Evolutionary conservation across 1,140 invertebrate genomes (phyloP), one percentile per base, ranked within the genome.

Genomic region (Drosophila lini): DNA sequence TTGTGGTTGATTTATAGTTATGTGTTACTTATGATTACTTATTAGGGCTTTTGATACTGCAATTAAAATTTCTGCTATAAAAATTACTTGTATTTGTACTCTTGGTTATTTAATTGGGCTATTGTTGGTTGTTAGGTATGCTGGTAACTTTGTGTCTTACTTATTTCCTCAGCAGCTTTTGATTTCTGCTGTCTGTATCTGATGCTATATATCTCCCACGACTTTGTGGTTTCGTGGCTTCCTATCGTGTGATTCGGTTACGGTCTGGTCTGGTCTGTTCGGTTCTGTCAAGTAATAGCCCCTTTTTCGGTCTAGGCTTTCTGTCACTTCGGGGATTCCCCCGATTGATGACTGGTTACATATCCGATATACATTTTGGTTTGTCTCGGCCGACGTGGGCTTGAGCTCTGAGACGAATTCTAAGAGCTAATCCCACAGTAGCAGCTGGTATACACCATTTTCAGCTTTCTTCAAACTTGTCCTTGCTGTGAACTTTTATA

Each of bases 31-130:
- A 65, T 76, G 53, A 69, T 74, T 79, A 78, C 52, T 79, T 71
- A 58, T 69, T 78, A 80, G 80, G 84, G 80, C 78, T 82, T 78
- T 90, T 90, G 84, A 84, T 79, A 89, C 85, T 89, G 84, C 84
- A 89, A 81, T 89, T 89, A 84, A 89, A 90, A 89, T 89, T 89
- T 89, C 85, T 90, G 85, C 84, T 89, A 89, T 89, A 89, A 84
- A 91, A 92, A 91, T 91, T 92, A 92, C 89, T 92, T 92, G 90
- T 92, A 92, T 92, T 92, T 92, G 91, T 92, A 92, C 91, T 92
- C 82, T 92, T 91, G 90, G 91, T 92, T 91, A 83, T 91, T 90
- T 68, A 91, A 91, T 92, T 91, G 91, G 91, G 91, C 90, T 92
- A 92, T 92, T 92, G 90, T 91, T 80, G 62, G 61, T 89, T 81